Percentiles rank a stretch among this genome's conserved stretches.
phyloP scores from a whole-genome alignment of 2,113 vertebrate genomes.

The Aptenodytes forsteri region DNA sequence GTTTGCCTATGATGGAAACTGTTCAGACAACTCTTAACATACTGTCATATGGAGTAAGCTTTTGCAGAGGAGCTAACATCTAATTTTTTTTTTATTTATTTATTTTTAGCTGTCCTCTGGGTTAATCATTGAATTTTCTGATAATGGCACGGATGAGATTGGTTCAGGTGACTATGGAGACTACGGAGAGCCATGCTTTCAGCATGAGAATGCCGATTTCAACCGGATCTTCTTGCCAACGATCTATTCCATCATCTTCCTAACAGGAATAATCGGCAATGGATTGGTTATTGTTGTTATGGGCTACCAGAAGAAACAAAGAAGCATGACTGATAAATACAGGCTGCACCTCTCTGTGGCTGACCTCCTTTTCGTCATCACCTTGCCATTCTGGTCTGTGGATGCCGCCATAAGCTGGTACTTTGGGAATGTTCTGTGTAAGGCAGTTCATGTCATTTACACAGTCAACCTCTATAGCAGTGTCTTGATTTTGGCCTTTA shows the following conservation, averaged over 20 bases:
- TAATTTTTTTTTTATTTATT: not conserved
- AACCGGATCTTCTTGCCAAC: conserved; percentile 89
- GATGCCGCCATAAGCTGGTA: conserved; percentile 89
- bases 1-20: not conserved
- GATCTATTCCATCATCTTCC: conserved; percentile 90
- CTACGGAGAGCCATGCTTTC: conserved; percentile 76
- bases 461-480: conserved; percentile 97
- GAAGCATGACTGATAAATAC: conserved; percentile 97
- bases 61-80: not conserved
- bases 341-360: conserved; percentile 94
- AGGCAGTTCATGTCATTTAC: conserved; percentile 92
- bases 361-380: conserved; percentile 93
- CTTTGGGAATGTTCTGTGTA: conserved; percentile 88
- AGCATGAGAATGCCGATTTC: conserved; percentile 77
- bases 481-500: conserved; percentile 95
- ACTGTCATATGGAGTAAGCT: not conserved
- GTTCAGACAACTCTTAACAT: not conserved
- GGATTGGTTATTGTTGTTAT: conserved; percentile 94
- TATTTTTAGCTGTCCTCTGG: conserved; percentile 65
- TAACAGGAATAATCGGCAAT: conserved; percentile 92
- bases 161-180: conserved; percentile 77
- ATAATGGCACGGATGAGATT: conserved; percentile 77
- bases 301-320: conserved; percentile 95
- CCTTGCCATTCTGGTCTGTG: conserved; percentile 96
- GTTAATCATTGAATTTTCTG: conserved; percentile 59